Conservation (phyloP, 2,113 vertebrate species). For the Gavialis gangeticus region DNA sequence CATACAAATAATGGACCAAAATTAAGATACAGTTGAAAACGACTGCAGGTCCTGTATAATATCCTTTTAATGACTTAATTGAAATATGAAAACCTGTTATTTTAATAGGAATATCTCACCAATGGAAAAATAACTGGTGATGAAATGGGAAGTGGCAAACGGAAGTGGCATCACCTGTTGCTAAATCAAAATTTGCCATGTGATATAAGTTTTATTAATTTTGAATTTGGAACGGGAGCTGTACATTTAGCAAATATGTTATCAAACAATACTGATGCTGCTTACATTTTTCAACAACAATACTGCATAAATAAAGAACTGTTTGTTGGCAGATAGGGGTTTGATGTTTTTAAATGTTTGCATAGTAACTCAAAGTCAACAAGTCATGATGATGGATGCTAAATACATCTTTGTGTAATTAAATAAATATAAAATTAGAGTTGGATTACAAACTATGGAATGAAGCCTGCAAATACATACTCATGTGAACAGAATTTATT, state of each 20-base stretch:
- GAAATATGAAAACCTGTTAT: background rate
- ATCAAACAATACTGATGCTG: background rate
- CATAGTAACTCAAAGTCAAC: background rate
- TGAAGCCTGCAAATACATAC: background rate
- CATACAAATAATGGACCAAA: background rate
- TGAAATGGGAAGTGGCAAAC: background rate
- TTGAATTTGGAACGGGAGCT: background rate
- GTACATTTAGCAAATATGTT: background rate
- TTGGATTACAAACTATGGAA: background rate
- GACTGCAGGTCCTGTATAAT: background rate
- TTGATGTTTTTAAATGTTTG: background rate
- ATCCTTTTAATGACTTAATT: background rate
- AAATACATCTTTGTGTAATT: background rate
- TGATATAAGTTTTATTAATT: background rate
- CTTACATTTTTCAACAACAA: background rate
- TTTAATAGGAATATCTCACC: conserved; percentile 14
- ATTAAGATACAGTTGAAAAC: background rate
- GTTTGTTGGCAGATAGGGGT: background rate
- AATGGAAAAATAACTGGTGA: background rate
- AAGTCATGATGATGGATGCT: background rate
- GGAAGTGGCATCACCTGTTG: background rate
- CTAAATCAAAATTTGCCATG: background rate
- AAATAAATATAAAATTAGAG: background rate
- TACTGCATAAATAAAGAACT: background rate
- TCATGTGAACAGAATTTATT: background rate